Base-by-base conservation (phyloP, 2,888 invertebrate genomes). In the Cinara cedri region DNA sequence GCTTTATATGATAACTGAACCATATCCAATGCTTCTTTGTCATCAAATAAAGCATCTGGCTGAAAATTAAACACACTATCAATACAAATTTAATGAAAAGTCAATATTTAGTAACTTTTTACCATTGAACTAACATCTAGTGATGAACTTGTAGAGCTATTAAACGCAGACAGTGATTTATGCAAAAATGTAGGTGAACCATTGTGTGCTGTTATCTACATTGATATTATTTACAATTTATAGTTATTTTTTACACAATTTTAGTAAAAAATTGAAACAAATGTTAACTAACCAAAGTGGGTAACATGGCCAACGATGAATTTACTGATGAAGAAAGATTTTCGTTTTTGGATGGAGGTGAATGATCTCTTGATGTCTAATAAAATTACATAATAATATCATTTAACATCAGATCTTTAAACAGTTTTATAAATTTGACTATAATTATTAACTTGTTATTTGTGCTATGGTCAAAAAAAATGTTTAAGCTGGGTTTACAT, bases 121-220 rank as follows among this genome's bases (percentile, higher is more conserved):
- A 78, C 78, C 65, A 71, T 71, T n/a, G 68, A 81, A 70, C 72
- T 82, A 44, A 82, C 82, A 42, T 82, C 82, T 24, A 82, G 81
- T 42, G 78, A 78, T 11, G 78, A 78, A 51, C 78, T 78, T 2
- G 78, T 78, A 42, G 78, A 78, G 24, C 78, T 78, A 78, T 78
- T 70, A 70, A 78, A 78, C 34, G 70, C 68, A 13, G 78, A 60
- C 26, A 62, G 3, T 10, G 76, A 76, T 76, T 76, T 76, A n/a
- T 76, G 76, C 34, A 76, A 57, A 63, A 54, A 57, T 0, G 76
- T 76, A 11, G 76, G 76, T 24, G 68, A 78, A 8, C 78, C 78
- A 42, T 78, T 78, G 21, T 78, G 68, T 42, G 57, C 42, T 1
- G 68, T 51, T n/a, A 70, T 60, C 78, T 70, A 76, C 13, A 63